These are phyloP conservation scores for Nomada ferruginata DNA, from an alignment of 2,888 invertebrate genomes.

Conservation along the genomic window DNA sequence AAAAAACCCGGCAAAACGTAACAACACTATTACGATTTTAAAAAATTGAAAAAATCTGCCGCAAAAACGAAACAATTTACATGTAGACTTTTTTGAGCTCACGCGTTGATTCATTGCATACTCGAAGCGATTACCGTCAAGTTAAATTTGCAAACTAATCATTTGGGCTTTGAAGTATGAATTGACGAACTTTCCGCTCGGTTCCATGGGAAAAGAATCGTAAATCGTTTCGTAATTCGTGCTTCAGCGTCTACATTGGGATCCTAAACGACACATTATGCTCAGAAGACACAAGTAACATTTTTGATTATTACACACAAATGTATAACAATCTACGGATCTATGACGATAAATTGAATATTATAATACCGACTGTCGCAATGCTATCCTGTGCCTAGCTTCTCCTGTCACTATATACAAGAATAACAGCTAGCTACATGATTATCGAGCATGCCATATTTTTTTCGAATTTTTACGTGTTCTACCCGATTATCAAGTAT, in stretches of 20 bases:
- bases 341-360: conserved; percentile 45
- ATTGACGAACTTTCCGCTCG: conserved; percentile 14
- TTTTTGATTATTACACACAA: background rate
- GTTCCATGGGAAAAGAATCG: background rate
- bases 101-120: background rate
- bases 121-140: background rate
- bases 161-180: conserved; percentile 13
- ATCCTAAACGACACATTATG: conserved; percentile 70
- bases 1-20: background rate
- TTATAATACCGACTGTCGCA: conserved; percentile 78
- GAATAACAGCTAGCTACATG: conserved; percentile 83
- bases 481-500: conserved; percentile 56
- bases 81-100: background rate
- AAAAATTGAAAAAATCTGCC: background rate
- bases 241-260: conserved; percentile 38
- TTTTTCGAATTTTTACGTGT: conserved; percentile 65
- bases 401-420: conserved; percentile 84
- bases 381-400: conserved; percentile 84
- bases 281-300: conserved; percentile 74
- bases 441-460: conserved; percentile 82
- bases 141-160: background rate
- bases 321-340: conserved; percentile 24
- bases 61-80: background rate
- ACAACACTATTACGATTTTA: background rate
- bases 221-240: conserved; percentile 28